Percentiles rank a stretch among this genome's conserved stretches.
phyloP scores from a whole-genome alignment of 53 echinoderm and acorn worm species.

The Echinometra lucunter region DNA sequence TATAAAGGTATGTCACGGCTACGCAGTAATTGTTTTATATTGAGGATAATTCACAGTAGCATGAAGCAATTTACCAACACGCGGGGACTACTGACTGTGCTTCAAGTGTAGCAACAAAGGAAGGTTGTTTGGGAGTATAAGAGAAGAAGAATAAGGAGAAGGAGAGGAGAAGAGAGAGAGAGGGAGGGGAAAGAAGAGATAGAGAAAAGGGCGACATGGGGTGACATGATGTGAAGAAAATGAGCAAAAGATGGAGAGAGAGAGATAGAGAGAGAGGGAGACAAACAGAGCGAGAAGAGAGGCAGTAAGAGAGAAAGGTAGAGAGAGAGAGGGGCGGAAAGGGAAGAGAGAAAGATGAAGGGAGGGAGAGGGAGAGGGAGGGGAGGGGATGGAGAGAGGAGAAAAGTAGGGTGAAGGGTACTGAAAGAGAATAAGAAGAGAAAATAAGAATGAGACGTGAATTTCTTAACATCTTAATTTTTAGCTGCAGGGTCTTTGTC shows the following conservation, averaged over 20 bases:
- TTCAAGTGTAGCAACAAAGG: not conserved
- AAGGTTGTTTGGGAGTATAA: not conserved
- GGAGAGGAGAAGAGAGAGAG: too few species aligned
- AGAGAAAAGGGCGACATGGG: not conserved
- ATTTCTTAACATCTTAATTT: not conserved
- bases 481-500: too few species aligned
- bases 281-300: too few species aligned
- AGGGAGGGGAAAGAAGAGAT: too few species aligned
- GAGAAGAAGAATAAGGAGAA: not conserved
- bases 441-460: not conserved
- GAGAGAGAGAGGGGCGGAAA: not conserved
- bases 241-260: too few species aligned
- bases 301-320: not conserved
- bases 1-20: constrained; percentile 8
- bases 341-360: not conserved
- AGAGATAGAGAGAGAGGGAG: not conserved
- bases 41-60: constrained; percentile 33
- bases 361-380: too few species aligned
- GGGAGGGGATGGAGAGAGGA: not conserved
- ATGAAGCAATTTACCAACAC: not conserved
- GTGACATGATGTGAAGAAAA: too few species aligned
- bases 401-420: not conserved
- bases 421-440: not conserved
- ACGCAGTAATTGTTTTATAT: not conserved
- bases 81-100: not conserved